These are phyloP conservation scores for Phaedon cochleariae DNA, from an alignment of 2,888 invertebrate species.

Conservation along the genomic window DNA sequence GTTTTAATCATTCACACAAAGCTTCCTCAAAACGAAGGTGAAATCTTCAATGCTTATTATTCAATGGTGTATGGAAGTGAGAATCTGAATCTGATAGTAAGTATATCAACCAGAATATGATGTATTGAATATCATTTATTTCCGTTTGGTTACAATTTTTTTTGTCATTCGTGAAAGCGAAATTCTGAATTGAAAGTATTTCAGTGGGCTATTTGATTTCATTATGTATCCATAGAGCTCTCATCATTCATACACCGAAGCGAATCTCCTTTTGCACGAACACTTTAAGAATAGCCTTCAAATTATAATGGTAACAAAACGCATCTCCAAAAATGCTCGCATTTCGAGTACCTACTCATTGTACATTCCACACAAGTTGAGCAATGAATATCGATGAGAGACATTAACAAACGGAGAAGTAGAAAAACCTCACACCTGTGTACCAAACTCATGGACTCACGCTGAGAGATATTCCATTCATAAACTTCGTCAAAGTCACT, in stretches of 20 bases:
- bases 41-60: no score
- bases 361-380: slow-evolving; percentile 3
- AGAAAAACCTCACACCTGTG: slow-evolving; percentile 40
- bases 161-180: no score
- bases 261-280: background rate
- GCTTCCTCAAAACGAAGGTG: no score
- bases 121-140: no score
- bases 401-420: slow-evolving; percentile 30
- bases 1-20: no score
- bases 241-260: background rate
- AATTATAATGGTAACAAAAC: background rate
- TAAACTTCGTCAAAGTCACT: slow-evolving; percentile 22
- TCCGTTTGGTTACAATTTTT: no score
- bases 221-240: background rate
- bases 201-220: no score
- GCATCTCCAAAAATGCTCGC: slow-evolving; percentile 5
- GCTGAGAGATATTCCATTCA: slow-evolving; percentile 39
- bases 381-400: slow-evolving; percentile 29
- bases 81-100: no score
- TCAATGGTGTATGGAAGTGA: no score
- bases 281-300: background rate
- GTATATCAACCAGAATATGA: no score
- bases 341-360: slow-evolving; percentile 13
- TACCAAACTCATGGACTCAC: slow-evolving; percentile 39
- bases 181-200: no score